A percentile compares a stretch with the other conserved stretches of the same genome.
Conservation (phyloP, 2,113 vertebrate species). For the Coryphaenoides rupestris region DNA sequence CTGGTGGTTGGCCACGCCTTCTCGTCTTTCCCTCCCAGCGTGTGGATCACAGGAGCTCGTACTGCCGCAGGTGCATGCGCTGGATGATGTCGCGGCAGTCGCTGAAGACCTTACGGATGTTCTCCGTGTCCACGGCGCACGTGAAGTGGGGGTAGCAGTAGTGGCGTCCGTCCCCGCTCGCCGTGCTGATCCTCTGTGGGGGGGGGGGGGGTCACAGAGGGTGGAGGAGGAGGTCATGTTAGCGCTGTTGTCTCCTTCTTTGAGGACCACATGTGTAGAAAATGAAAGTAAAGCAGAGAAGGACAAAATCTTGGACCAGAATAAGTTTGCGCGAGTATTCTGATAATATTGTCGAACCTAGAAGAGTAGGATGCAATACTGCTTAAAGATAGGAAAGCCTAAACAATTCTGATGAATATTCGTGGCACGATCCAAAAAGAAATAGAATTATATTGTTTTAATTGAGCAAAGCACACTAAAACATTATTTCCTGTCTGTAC, state of each 20-base stretch:
- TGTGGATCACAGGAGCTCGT: conserved; percentile 90
- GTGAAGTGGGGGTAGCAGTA: conserved; percentile 99
- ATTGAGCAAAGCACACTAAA: not conserved
- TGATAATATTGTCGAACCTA: too few relatives aligned
- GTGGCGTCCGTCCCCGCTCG: conserved; percentile 94
- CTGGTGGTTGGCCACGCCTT: not conserved
- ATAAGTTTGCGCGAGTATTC: too few relatives aligned
- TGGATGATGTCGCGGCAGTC: conserved; percentile 99
- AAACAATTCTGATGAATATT: too few relatives aligned
- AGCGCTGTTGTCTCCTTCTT: not conserved
- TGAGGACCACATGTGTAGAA: too few relatives aligned
- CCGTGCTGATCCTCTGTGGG: conserved; percentile 96
- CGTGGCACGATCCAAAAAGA: too few relatives aligned
- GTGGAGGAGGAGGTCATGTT: not conserved
- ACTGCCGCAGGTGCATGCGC: conserved; percentile 98
- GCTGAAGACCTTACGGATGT: conserved; percentile 98
- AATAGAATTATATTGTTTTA: too few relatives aligned
- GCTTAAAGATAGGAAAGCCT: too few relatives aligned
- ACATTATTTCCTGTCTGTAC: not conserved
- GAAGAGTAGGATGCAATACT: too few relatives aligned
- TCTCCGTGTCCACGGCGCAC: conserved; percentile 97
- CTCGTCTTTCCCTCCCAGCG: conserved; percentile 60
- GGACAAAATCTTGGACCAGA: too few relatives aligned
- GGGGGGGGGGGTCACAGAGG: conserved; percentile 33
- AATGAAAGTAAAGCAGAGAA: too few relatives aligned